phyloP scores from a whole-genome alignment of 2,888 invertebrate genomes.

The Pyralis farinalis region DNA sequence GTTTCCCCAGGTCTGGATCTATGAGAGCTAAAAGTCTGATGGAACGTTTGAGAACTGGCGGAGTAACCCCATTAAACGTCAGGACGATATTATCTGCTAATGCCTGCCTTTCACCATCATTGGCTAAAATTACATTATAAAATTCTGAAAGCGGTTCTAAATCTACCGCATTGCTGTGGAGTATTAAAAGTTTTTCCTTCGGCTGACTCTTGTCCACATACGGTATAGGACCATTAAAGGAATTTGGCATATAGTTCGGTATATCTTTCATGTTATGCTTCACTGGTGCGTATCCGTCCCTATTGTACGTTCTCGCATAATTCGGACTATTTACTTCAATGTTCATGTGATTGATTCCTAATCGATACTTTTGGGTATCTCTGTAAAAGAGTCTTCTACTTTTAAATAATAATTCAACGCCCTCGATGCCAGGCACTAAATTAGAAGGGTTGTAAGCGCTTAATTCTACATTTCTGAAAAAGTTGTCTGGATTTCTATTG shows the following conservation, averaged over 20 bases:
- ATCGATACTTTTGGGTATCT: constrained; percentile 51
- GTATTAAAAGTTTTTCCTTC: constrained; percentile 11
- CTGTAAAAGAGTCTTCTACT: constrained; percentile 42
- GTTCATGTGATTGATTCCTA: constrained; percentile 50
- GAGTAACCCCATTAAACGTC: constrained; percentile 8
- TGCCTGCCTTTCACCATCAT: constrained; percentile 18
- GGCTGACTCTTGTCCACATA: constrained; percentile 18
- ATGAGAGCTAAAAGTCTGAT: constrained; percentile 87
- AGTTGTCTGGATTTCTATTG: constrained; percentile 45
- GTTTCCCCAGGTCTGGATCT: constrained; percentile 85
- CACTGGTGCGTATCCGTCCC: constrained; percentile 82
- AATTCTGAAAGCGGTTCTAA: constrained; percentile 84
- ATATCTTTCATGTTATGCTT: constrained; percentile 90
- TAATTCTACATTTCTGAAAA: constrained; percentile 43
- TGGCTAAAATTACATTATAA: constrained; percentile 79
- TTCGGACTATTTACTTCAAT: constrained; percentile 47
- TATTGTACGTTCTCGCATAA: constrained; percentile 41
- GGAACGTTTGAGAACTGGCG: constrained; percentile 87
- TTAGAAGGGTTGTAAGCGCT: constrained; percentile 49
- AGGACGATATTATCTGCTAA: constrained; percentile 13
- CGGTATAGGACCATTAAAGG: constrained; percentile 25
- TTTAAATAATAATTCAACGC: constrained; percentile 42
- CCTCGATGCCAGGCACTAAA: constrained; percentile 56
- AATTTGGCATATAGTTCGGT: constrained; percentile 26
- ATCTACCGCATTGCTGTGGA: constrained; percentile 25